Evolutionary conservation across 2,113 vertebrate genomes (phyloP).

Genomic region (Pampusana beccarii): DNA sequence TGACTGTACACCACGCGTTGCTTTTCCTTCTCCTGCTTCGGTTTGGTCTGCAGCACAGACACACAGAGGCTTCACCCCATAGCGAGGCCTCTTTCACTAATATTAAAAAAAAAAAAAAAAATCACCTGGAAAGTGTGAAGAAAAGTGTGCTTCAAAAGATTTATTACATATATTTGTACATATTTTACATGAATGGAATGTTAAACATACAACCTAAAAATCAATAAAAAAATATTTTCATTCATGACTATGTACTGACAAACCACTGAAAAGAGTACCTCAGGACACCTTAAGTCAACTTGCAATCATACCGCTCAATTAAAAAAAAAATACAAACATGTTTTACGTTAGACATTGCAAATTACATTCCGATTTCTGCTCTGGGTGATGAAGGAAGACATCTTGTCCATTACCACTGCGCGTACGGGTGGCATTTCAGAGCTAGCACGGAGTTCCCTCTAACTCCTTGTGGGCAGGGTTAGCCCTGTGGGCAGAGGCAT

Average conservation of each 20-base stretch:
- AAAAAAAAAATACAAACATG: neutral
- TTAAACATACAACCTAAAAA: constrained; percentile 71
- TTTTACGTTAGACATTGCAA: constrained; percentile 54
- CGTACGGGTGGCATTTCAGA: neutral
- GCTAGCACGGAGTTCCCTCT: neutral
- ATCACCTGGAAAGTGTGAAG: neutral
- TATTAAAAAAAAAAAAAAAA: neutral
- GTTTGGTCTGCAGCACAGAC: neutral
- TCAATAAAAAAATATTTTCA: constrained; percentile 70
- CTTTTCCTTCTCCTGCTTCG: too few species aligned
- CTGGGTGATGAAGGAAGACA: constrained; percentile 31
- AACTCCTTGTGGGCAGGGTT: neutral
- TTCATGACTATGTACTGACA: constrained; percentile 54
- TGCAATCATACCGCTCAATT: constrained; percentile 48
- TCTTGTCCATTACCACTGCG: neutral
- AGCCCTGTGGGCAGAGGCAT: neutral
- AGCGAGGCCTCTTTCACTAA: neutral
- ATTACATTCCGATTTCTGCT: constrained; percentile 51
- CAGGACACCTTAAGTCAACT: constrained; percentile 39
- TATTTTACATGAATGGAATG: constrained; percentile 76
- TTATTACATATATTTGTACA: constrained; percentile 71
- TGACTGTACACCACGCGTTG: too few species aligned
- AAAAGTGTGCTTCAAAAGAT: constrained; percentile 74
- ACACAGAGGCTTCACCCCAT: neutral
- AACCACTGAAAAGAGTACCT: constrained; percentile 45